phyloP scores from a whole-genome alignment of 2,113 vertebrate genomes.

The Fregetta grallaria region DNA sequence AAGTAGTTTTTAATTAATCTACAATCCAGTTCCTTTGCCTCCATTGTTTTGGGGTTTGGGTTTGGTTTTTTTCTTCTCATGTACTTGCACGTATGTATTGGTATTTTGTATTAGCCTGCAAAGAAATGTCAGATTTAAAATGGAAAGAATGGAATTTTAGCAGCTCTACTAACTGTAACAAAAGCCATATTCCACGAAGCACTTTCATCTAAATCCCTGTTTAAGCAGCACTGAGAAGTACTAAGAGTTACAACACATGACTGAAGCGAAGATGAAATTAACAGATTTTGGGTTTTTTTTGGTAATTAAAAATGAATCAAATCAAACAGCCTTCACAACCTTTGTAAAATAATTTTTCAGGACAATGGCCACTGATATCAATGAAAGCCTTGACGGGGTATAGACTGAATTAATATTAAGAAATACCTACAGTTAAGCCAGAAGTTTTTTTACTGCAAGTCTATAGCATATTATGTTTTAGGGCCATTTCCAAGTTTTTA shows the following conservation, averaged over 20 bases:
- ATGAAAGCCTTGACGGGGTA: background rate
- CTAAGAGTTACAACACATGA: background rate
- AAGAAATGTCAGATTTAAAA: background rate
- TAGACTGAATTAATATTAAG: background rate
- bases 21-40: background rate
- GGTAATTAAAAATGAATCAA: background rate
- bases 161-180: background rate
- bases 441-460: background rate
- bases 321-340: background rate
- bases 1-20: background rate
- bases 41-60: background rate
- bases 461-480: background rate
- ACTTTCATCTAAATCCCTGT: background rate
- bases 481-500: background rate
- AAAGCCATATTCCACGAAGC: background rate
- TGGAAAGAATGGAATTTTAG: background rate
- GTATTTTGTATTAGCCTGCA: background rate
- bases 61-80: background rate
- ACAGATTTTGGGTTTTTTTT: background rate
- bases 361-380: background rate
- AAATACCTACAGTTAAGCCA: background rate
- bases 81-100: background rate
- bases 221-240: background rate
- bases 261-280: background rate
- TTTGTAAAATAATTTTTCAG: background rate